Evolutionary conservation across 2,888 invertebrate genomes (phyloP), one percentile per base, ranked within the genome.

Genomic region (Drosophila pseudotalamancana): DNA sequence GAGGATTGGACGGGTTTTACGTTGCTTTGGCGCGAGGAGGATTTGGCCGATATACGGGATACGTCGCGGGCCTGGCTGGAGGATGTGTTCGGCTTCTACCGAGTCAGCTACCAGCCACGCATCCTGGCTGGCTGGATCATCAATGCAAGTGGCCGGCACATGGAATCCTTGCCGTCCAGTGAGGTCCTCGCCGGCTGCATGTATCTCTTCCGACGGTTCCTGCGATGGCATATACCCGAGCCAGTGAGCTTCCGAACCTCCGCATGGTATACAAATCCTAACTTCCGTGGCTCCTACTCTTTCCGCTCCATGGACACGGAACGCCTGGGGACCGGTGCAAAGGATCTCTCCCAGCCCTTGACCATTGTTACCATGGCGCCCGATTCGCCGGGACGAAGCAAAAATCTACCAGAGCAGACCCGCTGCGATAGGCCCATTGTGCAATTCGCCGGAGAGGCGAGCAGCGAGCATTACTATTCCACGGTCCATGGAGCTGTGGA

Each of bases 401-500:
- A 21, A 32, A 11, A 32, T 5, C 9, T 42, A 1, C 69, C 51
- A 4, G 72, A 66, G 27, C 86, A 88, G 66, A 89, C 80, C 48
- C 89, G 88, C 69, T 89, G 89, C 55, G 89, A 90, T 64, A 92
- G 92, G 57, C 93, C 95, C 51, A 92, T 94, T 0, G 92, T 95
- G 2, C 93, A 94, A 60, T 95, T 95, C 79, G 95, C 94, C 4
- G 95, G 95, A 0, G 95, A 95, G 89, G 95, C 95, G 0, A 94
- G 94, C 0, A 94, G 95, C 8, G 93, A 93, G 51, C 93, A 93
- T 76, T 93, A 93, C 78, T 95, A 93, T 83, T 93, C 93, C 0
- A 94, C 95, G 0, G 95, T 94, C 0, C 95, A 96, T 82, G 96
- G 96, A 0, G 96, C 96, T 0, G 91, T 95, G 0, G 95, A 95